A percentile compares a stretch with the other conserved stretches of the same genome.
These are phyloP conservation scores for crab-eating macaque (Macaca fascicularis) DNA, from an alignment of 2,113 vertebrate genomes.

Conservation along the genomic window DNA sequence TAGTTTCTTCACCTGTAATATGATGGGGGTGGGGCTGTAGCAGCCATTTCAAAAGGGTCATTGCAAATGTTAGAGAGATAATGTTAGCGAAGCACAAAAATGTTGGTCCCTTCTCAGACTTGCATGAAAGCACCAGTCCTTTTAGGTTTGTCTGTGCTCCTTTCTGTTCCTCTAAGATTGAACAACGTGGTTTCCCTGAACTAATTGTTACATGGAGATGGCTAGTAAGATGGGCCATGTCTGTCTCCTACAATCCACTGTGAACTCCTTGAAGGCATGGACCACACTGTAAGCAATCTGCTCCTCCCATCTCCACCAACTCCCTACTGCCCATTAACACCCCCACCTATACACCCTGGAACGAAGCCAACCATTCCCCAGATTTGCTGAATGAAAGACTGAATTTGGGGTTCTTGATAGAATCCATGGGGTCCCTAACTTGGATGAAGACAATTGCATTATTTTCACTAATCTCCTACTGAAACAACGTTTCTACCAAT, in stretches of 20 bases:
- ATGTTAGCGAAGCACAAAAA: background rate
- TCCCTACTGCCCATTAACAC: background rate
- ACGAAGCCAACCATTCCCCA: background rate
- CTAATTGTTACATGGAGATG: background rate
- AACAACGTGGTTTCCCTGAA: background rate
- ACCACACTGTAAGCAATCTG: no score
- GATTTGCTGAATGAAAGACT: background rate
- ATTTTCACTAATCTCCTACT: background rate
- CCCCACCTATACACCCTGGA: background rate
- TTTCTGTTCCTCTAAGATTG: background rate
- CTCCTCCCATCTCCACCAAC: accelerated
- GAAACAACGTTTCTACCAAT: conserved; percentile 14
- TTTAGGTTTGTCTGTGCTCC: background rate
- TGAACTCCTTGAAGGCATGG: background rate
- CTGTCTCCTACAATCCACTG: background rate
- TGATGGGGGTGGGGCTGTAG: background rate
- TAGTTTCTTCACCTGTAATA: background rate
- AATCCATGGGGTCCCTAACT: background rate
- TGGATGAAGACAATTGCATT: background rate
- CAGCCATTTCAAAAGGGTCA: background rate
- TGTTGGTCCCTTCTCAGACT: background rate
- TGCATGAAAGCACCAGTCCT: background rate
- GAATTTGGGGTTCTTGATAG: background rate
- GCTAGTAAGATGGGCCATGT: background rate
- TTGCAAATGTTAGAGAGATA: background rate